Conservation (phyloP, 2,113 vertebrate genomes). For the Pangasianodon hypophthalmus region DNA sequence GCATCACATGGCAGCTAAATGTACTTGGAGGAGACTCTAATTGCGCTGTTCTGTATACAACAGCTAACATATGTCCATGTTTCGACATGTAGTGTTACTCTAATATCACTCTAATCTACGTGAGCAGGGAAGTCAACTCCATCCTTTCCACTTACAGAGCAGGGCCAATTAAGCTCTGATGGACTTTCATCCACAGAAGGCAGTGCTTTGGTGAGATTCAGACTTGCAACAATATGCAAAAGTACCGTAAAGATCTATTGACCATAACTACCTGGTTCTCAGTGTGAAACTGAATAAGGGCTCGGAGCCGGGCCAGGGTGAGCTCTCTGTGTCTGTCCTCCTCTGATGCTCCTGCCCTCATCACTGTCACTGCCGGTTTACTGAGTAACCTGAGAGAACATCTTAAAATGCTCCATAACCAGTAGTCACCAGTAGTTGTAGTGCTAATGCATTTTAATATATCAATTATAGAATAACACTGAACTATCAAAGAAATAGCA, state of each 20-base stretch:
- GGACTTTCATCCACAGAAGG: neutral
- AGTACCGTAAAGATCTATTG: neutral
- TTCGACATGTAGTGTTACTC: neutral
- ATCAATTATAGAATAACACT: neutral
- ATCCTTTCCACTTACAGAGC: neutral
- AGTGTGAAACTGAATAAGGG: slow-evolving; percentile 79
- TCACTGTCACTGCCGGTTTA: slow-evolving; percentile 56
- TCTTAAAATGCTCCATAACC: neutral
- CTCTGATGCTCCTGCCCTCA: slow-evolving; percentile 56
- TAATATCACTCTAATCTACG: neutral
- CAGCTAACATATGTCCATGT: neutral
- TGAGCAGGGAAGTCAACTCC: neutral
- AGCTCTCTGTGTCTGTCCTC: slow-evolving; percentile 61
- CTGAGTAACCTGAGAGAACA: slow-evolving; percentile 74
- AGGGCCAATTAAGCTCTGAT: neutral
- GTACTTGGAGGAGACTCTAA: neutral
- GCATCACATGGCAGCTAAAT: neutral
- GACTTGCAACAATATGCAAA: neutral
- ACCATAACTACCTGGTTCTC: slow-evolving; percentile 77
- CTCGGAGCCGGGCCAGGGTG: slow-evolving; percentile 68
- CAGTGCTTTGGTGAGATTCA: neutral
- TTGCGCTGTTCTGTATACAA: neutral
- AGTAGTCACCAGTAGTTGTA: neutral
- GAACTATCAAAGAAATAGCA: neutral
- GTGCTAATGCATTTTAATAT: neutral